Conservation (phyloP, 2,113 vertebrate genomes). For the Bubo bubo region DNA sequence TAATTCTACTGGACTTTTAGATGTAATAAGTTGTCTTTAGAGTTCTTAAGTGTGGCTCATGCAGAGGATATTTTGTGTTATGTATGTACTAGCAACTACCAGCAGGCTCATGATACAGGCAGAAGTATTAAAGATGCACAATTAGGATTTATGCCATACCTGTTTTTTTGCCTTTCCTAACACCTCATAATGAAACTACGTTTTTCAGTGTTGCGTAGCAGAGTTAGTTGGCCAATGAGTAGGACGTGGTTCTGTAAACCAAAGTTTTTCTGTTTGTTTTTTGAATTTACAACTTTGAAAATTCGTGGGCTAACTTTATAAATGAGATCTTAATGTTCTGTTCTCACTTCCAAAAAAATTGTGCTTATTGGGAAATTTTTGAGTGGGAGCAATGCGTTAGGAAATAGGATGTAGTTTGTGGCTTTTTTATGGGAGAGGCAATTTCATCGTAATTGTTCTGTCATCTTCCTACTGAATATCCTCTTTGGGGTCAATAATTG, state of each 20-base stretch:
- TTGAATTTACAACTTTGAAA: neutral
- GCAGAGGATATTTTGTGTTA: neutral
- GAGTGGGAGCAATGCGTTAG: accelerated
- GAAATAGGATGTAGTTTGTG: neutral
- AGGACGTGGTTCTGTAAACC: neutral
- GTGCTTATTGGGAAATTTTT: neutral
- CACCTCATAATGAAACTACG: neutral
- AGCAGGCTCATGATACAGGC: neutral
- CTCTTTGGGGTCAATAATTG: neutral
- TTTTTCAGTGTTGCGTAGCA: neutral
- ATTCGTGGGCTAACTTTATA: neutral
- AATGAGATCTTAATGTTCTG: neutral
- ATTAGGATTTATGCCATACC: neutral
- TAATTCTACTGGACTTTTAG: neutral
- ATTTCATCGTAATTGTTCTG: neutral
- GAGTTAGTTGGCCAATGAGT: neutral
- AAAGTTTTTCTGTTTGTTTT: neutral
- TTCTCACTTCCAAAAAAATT: neutral
- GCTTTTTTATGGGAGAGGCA: neutral
- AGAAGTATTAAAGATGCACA: neutral
- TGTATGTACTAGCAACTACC: neutral
- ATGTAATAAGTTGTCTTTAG: neutral
- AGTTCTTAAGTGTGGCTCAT: neutral
- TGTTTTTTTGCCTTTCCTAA: neutral
- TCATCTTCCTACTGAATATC: neutral